Evolutionary conservation across 2,888 invertebrate genomes (phyloP), one percentile per base, ranked within the genome.

Genomic region (Zaprionus lineosus): DNA sequence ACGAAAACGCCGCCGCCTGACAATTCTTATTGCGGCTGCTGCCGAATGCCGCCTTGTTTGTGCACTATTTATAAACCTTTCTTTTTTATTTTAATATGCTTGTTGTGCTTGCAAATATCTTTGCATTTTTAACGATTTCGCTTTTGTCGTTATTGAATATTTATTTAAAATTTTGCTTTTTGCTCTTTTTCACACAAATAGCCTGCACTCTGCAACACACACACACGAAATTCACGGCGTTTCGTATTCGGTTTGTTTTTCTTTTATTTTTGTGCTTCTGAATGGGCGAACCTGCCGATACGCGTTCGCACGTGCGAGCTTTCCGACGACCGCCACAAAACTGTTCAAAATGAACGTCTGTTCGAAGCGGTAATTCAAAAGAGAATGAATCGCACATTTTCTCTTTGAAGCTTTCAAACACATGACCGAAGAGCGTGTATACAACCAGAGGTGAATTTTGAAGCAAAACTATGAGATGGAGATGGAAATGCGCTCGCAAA

Each of bases 1-100:
- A 73, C 31, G 50, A 40, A 37, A 61, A 52, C 65, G 56, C 24
- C 62, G 63, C 52, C 63, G 83, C 76, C 69, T 70, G 70, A 86
- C 78, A 78, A 78, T 84, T 83, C 72, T 83, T 71, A 60, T 50
- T 72, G 72, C 64, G 65, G 73, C 63, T 53, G 33, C 55, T 43
- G 56, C 43, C 46, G 41, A 33, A 48, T 47, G 62, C 50, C 63
- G 67, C 41, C 58, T 68, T 69, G 82, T 64, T 74, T 77, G 79
- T 83, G 86, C 78, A 84, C 84, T 84, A 84, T 78, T 78, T 78
- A 65, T 85, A 77, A 84, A 85, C 75, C 59, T 60, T 78, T 59
- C 48, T 39, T 52, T 48, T 39, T 43, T 41, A 37, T 41, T 53
- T 67, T 60, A 60, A 68, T 67, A 60, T 53, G 50, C 62, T 62